A percentile compares a stretch with the other conserved stretches of the same genome.
Evolutionary conservation across 92 coral and sea anemone species (phyloP).

Genomic region (Porites divaricata): DNA sequence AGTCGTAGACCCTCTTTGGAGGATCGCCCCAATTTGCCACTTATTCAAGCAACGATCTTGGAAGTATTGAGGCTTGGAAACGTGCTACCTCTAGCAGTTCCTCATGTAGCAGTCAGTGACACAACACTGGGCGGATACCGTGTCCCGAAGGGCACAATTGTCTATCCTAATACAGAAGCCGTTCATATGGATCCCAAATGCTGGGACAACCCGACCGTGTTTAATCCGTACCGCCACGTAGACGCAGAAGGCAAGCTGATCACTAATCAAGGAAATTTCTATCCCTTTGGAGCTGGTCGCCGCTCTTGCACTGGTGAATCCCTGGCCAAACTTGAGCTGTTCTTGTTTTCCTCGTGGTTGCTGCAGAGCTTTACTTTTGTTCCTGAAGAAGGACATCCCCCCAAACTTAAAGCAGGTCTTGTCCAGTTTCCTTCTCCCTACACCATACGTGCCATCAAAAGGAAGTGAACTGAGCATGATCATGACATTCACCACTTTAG

Average conservation of each 20-base stretch:
- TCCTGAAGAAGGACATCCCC: background rate
- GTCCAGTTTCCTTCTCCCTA: background rate
- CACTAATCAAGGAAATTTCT: slow-evolving; percentile 37
- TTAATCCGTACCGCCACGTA: slow-evolving; percentile 44
- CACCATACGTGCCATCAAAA: background rate
- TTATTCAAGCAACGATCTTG: slow-evolving; percentile 35
- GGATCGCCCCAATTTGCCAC: slow-evolving; percentile 33
- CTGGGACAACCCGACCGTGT: slow-evolving; percentile 15
- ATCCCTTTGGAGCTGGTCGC: slow-evolving; percentile 68
- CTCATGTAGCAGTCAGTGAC: slow-evolving; percentile 27
- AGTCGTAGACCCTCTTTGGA: slow-evolving; percentile 29
- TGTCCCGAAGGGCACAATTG: background rate
- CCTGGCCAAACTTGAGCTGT: slow-evolving; percentile 28
- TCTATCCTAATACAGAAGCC: background rate
- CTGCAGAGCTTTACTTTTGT: background rate
- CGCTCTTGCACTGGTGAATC: slow-evolving; percentile 60
- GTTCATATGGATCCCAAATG: slow-evolving; percentile 22
- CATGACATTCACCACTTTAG: background rate
- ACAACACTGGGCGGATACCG: slow-evolving; percentile 24
- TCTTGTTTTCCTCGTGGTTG: background rate
- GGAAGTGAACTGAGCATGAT: background rate
- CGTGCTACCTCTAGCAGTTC: slow-evolving; percentile 12
- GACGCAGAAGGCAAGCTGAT: slow-evolving; percentile 46
- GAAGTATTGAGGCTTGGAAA: slow-evolving; percentile 39
- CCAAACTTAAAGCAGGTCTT: background rate